Evolutionary conservation across 2,888 invertebrate genomes (phyloP), one percentile per base, ranked within the genome.

Genomic region (Spicauda simplicius): DNA sequence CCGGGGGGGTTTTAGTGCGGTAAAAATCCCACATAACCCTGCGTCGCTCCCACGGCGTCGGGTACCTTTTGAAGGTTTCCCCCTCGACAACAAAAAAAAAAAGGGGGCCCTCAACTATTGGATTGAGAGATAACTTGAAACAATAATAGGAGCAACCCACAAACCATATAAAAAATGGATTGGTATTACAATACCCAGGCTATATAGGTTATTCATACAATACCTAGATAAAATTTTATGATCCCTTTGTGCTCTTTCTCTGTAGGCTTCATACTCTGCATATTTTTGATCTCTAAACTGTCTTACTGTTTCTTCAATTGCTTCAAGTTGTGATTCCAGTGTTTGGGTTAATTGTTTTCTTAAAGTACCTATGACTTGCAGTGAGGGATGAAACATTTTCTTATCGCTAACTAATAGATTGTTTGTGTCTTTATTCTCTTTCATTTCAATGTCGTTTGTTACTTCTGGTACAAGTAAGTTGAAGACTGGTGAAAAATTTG

Each of bases 281-380:
- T 96, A 96, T 80, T 97, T 96, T 80, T 96, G 95, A 77, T 96
- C 96, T 72, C 96, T 95, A 87, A 95, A 97, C 70, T 95, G 94
- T 78, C 96, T 95, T 70, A 98, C 96, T 74, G 96, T 94, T 76
- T 96, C 96, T 79, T 97, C 97, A 57, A 96, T 95, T 2, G 94
- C 94, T 56, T 94, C 93, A 62, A 96, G 94, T 86, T 97, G 96
- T 57, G 94, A 93, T 80, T 96, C 95, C 63, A 97, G 87, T 58
- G 94, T 95, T 74, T 95, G 95, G 69, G 95, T 95, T 70, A 97
- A 93, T 77, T 96, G 95, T 76, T 95, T 95, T 78, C 95, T 96
- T 45, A 97, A 88, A 58, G 91, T 92, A 63, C 94, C 93, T 71
- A 96, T 90, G 69, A 94, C 94, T 70, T 94, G 88, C 78, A 94